These are phyloP conservation scores for Gymnocypris eckloni DNA, from an alignment of 2,797 vertebrate species.

Conservation along the genomic window DNA sequence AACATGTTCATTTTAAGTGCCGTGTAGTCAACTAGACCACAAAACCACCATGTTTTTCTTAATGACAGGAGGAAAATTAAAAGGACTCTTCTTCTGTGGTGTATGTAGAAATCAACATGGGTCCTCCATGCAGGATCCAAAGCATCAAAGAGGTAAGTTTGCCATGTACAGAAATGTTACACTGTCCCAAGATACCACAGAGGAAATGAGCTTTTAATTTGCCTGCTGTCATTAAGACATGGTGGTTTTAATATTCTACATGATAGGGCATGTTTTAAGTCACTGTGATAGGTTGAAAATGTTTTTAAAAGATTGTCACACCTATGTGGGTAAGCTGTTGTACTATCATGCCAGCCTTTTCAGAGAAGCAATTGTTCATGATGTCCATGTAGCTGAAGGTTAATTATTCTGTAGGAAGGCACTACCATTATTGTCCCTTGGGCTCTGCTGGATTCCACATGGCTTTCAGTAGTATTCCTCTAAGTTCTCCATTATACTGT, in stretches of 20 bases:
- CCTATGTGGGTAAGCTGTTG: background rate
- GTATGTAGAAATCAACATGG: background rate
- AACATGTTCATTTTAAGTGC: background rate
- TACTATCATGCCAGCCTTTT: background rate
- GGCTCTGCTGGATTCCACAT: constrained; percentile 23
- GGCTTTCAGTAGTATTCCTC: background rate
- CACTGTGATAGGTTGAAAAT: background rate
- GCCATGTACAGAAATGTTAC: constrained; percentile 5
- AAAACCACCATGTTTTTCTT: background rate
- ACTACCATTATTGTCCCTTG: constrained; percentile 40
- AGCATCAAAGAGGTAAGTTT: background rate
- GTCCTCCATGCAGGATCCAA: background rate
- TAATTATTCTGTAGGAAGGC: constrained; percentile 56
- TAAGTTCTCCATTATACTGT: background rate
- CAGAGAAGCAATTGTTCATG: background rate
- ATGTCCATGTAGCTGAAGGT: constrained; percentile 47
- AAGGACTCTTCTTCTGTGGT: background rate
- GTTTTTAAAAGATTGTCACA: constrained; percentile 5
- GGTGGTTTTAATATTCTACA: background rate
- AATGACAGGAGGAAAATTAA: background rate
- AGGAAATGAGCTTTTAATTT: constrained; percentile 11
- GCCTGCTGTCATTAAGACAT: background rate
- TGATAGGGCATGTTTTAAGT: background rate
- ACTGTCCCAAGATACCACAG: background rate
- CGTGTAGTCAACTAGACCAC: background rate